phyloP scores from a whole-genome alignment of 2,888 invertebrate species.

The Cryptocephalus primarius region DNA sequence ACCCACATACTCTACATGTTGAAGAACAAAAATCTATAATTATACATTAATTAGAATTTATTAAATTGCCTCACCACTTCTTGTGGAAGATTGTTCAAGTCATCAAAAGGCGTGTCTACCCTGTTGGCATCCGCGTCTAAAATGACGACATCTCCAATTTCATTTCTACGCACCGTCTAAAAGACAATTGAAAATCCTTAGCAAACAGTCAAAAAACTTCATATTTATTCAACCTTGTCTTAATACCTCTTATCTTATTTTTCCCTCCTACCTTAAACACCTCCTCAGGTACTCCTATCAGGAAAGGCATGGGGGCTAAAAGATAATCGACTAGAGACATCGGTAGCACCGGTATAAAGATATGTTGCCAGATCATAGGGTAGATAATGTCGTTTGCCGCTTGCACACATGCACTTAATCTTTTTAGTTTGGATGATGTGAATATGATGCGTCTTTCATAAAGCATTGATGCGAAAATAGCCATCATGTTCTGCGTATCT shows the following conservation, averaged over 20 bases:
- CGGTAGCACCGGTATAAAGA: conserved; percentile 93
- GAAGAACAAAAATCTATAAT: not conserved
- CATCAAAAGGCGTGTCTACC: conserved; percentile 80
- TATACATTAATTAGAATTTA: not conserved
- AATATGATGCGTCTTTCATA: conserved; percentile 90
- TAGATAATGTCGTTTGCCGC: conserved; percentile 91
- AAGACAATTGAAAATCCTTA: conserved; percentile 4
- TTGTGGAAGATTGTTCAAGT: conserved; percentile 77
- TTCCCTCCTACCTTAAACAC: conserved; percentile 57
- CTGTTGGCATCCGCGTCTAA: conserved; percentile 86
- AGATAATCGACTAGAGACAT: conserved; percentile 80
- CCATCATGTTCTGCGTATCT: conserved; percentile 88
- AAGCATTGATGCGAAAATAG: conserved; percentile 89
- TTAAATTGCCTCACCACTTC: conserved; percentile 60
- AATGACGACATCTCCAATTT: conserved; percentile 89
- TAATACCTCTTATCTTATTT: not conserved
- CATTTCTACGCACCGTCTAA: conserved; percentile 66
- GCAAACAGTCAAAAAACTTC: not conserved
- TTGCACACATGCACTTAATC: conserved; percentile 86
- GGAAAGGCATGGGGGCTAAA: conserved; percentile 94
- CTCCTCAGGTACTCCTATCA: conserved; percentile 86
- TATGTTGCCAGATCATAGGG: conserved; percentile 99
- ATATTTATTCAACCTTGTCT: not conserved
- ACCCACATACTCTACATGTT: not conserved
- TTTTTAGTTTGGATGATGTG: conserved; percentile 77